A percentile compares a stretch with the other conserved stretches of the same genome.
These are phyloP conservation scores for Lepidurus apus DNA, from an alignment of 1,140 invertebrate genomes.

Conservation along the genomic window DNA sequence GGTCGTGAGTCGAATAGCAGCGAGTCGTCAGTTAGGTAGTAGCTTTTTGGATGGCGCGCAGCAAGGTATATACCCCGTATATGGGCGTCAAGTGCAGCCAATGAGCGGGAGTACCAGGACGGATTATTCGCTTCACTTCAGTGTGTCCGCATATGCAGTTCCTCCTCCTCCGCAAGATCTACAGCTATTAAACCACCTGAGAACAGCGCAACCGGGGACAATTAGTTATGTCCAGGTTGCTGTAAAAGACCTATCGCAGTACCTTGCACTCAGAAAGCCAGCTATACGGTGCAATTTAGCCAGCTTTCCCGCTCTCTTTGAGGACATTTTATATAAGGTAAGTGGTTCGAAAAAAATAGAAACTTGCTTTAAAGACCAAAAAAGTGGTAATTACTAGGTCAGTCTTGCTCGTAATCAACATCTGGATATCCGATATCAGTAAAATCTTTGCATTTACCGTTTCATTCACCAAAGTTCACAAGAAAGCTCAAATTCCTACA, in stretches of 20 bases:
- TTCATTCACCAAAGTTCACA: too few species aligned
- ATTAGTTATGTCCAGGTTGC: background rate
- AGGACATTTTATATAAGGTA: too few species aligned
- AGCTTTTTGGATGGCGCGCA: slow-evolving; percentile 4
- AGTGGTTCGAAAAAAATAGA: too few species aligned
- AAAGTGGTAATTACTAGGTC: too few species aligned
- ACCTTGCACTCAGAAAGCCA: background rate
- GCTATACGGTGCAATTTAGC: background rate
- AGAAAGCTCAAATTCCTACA: too few species aligned
- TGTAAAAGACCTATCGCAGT: background rate
- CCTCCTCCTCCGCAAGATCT: background rate
- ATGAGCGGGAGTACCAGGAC: background rate
- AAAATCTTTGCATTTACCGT: too few species aligned
- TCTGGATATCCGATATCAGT: too few species aligned
- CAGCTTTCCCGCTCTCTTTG: background rate
- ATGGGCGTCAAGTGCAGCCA: background rate
- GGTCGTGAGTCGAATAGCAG: background rate
- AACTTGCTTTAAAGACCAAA: too few species aligned
- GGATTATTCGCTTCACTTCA: background rate
- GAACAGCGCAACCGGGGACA: background rate
- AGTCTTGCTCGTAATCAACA: too few species aligned
- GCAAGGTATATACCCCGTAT: slow-evolving; percentile 13
- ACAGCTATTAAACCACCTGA: background rate
- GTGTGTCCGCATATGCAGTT: background rate
- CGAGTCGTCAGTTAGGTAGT: background rate